Percentiles rank a stretch among this genome's conserved stretches.
Conservation (phyloP, 2,113 vertebrate genomes). For the Guaruba guarouba region DNA sequence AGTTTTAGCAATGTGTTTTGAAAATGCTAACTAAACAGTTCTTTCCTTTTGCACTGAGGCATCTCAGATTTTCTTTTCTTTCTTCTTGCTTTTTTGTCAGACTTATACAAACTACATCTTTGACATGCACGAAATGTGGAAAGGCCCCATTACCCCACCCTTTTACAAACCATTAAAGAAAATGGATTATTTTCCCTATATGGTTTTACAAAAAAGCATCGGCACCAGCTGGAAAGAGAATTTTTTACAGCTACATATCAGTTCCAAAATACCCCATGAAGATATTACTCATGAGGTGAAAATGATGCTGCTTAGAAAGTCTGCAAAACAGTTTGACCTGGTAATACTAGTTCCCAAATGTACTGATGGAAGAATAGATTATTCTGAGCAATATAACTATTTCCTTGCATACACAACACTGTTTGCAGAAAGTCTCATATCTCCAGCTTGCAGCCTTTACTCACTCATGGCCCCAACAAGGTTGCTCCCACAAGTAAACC, state of each 20-base stretch:
- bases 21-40: background rate
- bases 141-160: background rate
- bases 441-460: background rate
- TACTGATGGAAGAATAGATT: background rate
- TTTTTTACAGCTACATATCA: accelerated
- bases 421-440: background rate
- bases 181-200: background rate
- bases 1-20: background rate
- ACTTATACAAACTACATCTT: background rate
- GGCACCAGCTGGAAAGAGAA: background rate
- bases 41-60: background rate
- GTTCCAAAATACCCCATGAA: background rate
- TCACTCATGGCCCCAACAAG: background rate
- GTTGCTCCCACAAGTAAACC: background rate
- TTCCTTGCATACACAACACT: accelerated
- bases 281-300: background rate
- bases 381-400: background rate
- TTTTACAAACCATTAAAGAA: background rate
- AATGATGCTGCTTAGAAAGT: background rate
- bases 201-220: background rate
- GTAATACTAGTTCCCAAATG: background rate
- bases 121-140: background rate
- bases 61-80: background rate
- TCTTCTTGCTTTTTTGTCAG: background rate
- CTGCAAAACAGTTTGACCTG: background rate